Base-by-base conservation (phyloP, 2,113 vertebrate species). In the Lathamus discolor region DNA sequence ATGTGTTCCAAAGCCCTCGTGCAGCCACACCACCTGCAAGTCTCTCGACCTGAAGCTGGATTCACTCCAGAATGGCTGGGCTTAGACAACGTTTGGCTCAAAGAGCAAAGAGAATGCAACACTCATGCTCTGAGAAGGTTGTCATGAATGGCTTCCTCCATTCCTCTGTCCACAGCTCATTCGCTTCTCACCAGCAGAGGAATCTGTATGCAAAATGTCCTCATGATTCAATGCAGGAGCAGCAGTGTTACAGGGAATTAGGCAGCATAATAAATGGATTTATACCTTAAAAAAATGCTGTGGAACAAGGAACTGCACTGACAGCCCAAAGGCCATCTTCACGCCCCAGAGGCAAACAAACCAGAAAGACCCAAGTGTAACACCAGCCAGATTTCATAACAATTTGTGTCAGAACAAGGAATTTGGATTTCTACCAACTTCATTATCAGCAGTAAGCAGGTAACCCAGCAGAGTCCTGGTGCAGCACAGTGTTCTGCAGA, bases 181-280 rank as follows among this genome's bases (percentile, higher is more conserved):
- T n/a, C 0, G 0, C n/a, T 88, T 83, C 54, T 35, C 31, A 57
- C 44, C 57, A 81, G 62, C 1, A 0, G 43, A 75, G 70, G 62
- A 93, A 90, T 54, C 46, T 46, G 19, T 37, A 27, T 76, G 48
- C 57, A 85, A 72, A 94, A 27, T 18, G 3, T 24, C 23, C 27
- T 79, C 27, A 66, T 41, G 59, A 39, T 85, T 76, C 93, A 91
- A 79, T 28, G 66, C 62, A 91, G 84, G 84, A 63, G 33, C 84
- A 91, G 66, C 46, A 43, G 54, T 0, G 5, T 85, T 51, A 79
- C 29, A 87, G 66, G 15, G 52, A 75, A 64, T 54, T 41, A 81
- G 10, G n/a, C 29, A 80, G 49, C 20, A 51, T 31, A 87, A 78
- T 57, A 89, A 66, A 84, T 37, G 11, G 17, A 52, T 68, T 84